phyloP scores from a whole-genome alignment of 2,797 vertebrate species.

The Novumbra hubbsi region DNA sequence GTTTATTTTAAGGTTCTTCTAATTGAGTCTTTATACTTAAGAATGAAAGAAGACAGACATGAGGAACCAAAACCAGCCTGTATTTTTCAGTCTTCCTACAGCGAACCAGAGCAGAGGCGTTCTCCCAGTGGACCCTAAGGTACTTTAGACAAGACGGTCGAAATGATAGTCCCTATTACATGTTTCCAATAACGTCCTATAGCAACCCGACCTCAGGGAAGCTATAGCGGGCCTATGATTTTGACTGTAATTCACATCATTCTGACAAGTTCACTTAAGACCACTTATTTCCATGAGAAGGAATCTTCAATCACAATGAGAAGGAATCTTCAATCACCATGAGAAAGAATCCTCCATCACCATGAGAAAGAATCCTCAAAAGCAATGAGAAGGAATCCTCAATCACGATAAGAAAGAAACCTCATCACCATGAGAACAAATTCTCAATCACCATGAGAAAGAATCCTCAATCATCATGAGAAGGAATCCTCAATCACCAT shows the following conservation, averaged over 20 bases:
- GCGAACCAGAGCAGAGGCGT: conserved; percentile 69
- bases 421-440: no score
- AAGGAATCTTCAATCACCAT: conserved; percentile 49
- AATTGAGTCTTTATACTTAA: conserved; percentile 57
- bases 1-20: conserved; percentile 40
- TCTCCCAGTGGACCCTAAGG: conserved; percentile 66
- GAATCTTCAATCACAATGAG: conserved; percentile 43
- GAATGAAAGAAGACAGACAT: conserved; percentile 58
- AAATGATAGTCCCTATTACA: conserved; percentile 63
- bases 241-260: conserved; percentile 64
- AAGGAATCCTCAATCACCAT: conserved; percentile 33
- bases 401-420: no score
- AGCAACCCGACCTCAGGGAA: conserved; percentile 33
- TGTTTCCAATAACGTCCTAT: conserved; percentile 58
- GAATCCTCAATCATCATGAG: conserved; percentile 39
- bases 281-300: conserved; percentile 34
- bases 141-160: conserved; percentile 59
- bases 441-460: conserved; percentile 39
- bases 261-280: conserved; percentile 44
- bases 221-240: conserved; percentile 60
- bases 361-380: no score
- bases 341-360: no score
- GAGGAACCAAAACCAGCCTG: conserved; percentile 67
- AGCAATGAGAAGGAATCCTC: no score
- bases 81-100: conserved; percentile 73